phyloP scores from a whole-genome alignment of 1,140 invertebrate species.

The Ostrea edulis region DNA sequence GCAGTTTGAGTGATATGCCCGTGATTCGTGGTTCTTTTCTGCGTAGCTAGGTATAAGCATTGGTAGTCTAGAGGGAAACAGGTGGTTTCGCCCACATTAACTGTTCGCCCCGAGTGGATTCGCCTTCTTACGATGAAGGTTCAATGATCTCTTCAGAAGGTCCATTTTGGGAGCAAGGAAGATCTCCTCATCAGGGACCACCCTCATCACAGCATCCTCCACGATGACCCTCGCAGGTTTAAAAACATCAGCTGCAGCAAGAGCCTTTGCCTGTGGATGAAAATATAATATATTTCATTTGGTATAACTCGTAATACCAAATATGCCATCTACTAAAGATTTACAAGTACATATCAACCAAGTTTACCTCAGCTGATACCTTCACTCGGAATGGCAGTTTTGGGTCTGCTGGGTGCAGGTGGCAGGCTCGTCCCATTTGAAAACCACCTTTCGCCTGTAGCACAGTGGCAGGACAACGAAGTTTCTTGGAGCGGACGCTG shows the following conservation, averaged over 20 bases:
- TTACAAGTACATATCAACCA: no score
- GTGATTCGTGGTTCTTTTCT: no score
- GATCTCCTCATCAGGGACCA: neutral
- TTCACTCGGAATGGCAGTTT: neutral
- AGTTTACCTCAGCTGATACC: conserved; percentile 22
- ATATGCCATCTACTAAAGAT: no score
- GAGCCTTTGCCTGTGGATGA: neutral
- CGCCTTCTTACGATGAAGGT: no score
- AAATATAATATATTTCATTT: conserved; percentile 4
- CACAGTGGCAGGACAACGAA: conserved; percentile 35
- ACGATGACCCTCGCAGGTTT: neutral
- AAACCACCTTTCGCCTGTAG: conserved; percentile 3
- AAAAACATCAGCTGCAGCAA: neutral
- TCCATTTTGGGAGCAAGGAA: neutral
- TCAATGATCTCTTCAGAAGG: neutral
- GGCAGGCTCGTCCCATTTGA: neutral
- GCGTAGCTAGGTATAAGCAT: no score
- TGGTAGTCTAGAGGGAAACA: no score
- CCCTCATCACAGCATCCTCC: neutral
- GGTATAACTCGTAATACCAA: no score
- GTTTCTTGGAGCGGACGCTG: conserved; percentile 33
- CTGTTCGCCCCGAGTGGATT: no score
- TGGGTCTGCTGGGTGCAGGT: conserved; percentile 26
- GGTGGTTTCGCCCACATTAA: no score
- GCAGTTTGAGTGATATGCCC: no score